These are phyloP conservation scores for Tetragonula clypearis DNA, from an alignment of 1,140 invertebrate genomes.

Conservation along the genomic window DNA sequence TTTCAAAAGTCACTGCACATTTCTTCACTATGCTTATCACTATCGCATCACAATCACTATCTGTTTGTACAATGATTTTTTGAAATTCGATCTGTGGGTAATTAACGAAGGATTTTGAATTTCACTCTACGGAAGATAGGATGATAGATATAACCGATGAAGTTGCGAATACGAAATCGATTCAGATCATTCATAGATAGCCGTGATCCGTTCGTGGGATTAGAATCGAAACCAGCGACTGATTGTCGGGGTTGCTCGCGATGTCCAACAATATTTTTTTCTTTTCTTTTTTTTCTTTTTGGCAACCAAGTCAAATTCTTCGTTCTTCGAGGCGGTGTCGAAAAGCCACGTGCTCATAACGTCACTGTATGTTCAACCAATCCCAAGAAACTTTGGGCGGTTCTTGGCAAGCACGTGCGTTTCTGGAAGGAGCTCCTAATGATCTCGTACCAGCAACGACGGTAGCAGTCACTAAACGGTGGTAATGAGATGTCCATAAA, in stretches of 20 bases:
- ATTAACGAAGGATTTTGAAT: not conserved
- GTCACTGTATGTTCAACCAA: slow-evolving; percentile 62
- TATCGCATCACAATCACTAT: not conserved
- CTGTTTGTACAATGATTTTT: not conserved
- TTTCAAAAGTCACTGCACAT: slow-evolving; percentile 25
- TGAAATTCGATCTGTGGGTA: too few relatives aligned
- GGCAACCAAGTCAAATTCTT: slow-evolving; percentile 70
- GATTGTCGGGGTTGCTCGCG: slow-evolving; percentile 62
- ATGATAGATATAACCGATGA: not conserved
- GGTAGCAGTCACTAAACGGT: slow-evolving; percentile 69
- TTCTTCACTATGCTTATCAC: slow-evolving; percentile 6
- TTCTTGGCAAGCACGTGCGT: slow-evolving; percentile 75
- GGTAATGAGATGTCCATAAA: slow-evolving; percentile 74
- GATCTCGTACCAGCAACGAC: slow-evolving; percentile 70
- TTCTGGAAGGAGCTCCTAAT: slow-evolving; percentile 71
- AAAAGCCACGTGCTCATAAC: slow-evolving; percentile 71
- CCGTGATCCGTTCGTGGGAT: slow-evolving; percentile 61
- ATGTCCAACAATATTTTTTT: slow-evolving; percentile 66
- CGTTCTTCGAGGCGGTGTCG: slow-evolving; percentile 66
- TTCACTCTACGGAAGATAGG: not conserved
- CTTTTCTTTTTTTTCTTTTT: slow-evolving; percentile 46
- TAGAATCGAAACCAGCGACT: slow-evolving; percentile 61
- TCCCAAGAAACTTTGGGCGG: slow-evolving; percentile 68
- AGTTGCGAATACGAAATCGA: not conserved
- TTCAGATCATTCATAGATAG: slow-evolving; percentile 19